A percentile compares a stretch with the other conserved stretches of the same genome.
These are phyloP conservation scores for Labroides dimidiatus DNA, from an alignment of 2,797 vertebrate species.

Conservation along the genomic window DNA sequence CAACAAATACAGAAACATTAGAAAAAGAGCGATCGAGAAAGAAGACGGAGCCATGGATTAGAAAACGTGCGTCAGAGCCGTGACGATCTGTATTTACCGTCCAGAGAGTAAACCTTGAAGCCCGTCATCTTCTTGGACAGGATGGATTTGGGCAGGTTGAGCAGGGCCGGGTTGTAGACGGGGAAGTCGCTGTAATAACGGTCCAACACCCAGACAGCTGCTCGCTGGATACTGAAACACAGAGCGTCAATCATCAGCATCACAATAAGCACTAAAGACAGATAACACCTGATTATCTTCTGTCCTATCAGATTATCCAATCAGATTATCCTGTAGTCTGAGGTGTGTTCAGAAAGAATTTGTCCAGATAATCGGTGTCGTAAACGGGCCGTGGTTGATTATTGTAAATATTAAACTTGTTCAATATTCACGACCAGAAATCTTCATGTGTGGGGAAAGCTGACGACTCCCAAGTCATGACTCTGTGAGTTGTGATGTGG, in stretches of 20 bases:
- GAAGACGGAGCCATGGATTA: background rate
- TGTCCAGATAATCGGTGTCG: too few relatives aligned
- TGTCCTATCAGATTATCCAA: too few relatives aligned
- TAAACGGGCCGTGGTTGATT: too few relatives aligned
- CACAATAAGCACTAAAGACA: conserved; percentile 3
- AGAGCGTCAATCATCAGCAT: conserved; percentile 3
- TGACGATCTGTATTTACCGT: conserved; percentile 57
- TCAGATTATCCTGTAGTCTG: too few relatives aligned
- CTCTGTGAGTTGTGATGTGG: too few relatives aligned
- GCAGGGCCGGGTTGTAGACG: conserved; percentile 95
- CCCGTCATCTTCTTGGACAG: conserved; percentile 97
- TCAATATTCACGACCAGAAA: too few relatives aligned
- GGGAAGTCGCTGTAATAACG: conserved; percentile 97
- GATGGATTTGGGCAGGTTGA: conserved; percentile 97
- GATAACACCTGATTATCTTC: too few relatives aligned
- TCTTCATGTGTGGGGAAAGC: too few relatives aligned
- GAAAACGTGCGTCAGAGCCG: background rate
- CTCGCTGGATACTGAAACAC: conserved; percentile 91
- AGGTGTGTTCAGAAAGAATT: too few relatives aligned
- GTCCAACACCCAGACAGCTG: conserved; percentile 95
- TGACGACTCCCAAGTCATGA: too few relatives aligned
- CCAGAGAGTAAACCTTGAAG: conserved; percentile 97
- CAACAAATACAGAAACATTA: background rate
- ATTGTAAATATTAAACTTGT: too few relatives aligned
- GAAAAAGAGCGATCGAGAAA: too few relatives aligned